Evolutionary conservation across 2,113 vertebrate species (phyloP).

Genomic region (Kryptolebias marmoratus): DNA sequence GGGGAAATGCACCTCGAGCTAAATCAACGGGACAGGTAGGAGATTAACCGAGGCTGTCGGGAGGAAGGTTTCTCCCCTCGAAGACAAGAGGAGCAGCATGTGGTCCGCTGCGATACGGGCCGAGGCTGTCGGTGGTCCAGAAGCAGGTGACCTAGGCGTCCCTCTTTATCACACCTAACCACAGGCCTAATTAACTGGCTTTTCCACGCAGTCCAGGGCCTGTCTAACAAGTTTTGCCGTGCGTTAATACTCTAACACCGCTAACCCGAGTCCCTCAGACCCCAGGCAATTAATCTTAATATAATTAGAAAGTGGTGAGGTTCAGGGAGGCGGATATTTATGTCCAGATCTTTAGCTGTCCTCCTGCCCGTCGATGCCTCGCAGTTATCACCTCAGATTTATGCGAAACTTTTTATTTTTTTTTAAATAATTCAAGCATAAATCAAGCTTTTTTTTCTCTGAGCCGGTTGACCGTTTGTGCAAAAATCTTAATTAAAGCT

Average conservation of each 20-base stretch:
- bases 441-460: too few relatives aligned
- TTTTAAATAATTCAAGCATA: too few relatives aligned
- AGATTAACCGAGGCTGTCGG: slow-evolving; percentile 48
- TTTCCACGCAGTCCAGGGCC: slow-evolving; percentile 47
- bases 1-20: slow-evolving; percentile 32
- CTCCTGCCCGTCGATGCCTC: slow-evolving; percentile 16
- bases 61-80: slow-evolving; percentile 14
- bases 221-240: slow-evolving; percentile 50
- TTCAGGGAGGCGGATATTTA: slow-evolving; percentile 72
- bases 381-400: slow-evolving; percentile 39
- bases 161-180: slow-evolving; percentile 70
- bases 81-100: slow-evolving; percentile 46
- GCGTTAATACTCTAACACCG: slow-evolving; percentile 58
- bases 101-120: slow-evolving; percentile 54
- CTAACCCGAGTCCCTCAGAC: slow-evolving; percentile 63
- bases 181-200: slow-evolving; percentile 75
- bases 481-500: too few relatives aligned
- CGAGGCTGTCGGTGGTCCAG: slow-evolving; percentile 45
- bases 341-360: slow-evolving; percentile 57
- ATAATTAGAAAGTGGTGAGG: slow-evolving; percentile 76
- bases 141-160: slow-evolving; percentile 51
- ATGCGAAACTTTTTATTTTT: slow-evolving; percentile 33
- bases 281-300: slow-evolving; percentile 80
- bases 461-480: too few relatives aligned
- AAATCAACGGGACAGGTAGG: slow-evolving; percentile 61